Conservation (phyloP, 2,113 vertebrate species). For the Hystrix cristata region DNA sequence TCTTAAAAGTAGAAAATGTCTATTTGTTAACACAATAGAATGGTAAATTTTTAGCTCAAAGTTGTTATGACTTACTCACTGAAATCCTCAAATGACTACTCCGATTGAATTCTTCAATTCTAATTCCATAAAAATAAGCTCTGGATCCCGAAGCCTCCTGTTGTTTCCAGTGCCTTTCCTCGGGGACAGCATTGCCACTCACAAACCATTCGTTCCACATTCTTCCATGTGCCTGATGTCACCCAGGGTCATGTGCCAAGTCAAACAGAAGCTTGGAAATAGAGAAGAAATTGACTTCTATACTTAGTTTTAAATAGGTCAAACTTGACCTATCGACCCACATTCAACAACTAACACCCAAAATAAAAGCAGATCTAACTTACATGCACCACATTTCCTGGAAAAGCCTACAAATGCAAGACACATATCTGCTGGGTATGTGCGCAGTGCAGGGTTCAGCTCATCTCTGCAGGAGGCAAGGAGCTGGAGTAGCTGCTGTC, state of each 20-base stretch:
- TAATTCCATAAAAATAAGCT: neutral
- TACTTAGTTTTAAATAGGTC: neutral
- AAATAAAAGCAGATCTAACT: conserved; percentile 38
- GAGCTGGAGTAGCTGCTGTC: neutral
- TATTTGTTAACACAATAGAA: conserved; percentile 32
- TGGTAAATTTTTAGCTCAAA: neutral
- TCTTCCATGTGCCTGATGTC: neutral
- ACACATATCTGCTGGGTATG: neutral
- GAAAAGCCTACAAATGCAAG: neutral
- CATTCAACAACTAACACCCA: neutral
- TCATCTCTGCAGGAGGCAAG: neutral
- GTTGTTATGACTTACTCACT: neutral
- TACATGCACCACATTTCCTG: neutral
- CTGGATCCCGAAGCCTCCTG: neutral
- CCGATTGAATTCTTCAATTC: conserved; percentile 15
- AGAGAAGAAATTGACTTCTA: neutral
- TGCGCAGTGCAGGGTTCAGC: neutral
- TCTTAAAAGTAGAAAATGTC: neutral
- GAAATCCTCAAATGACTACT: neutral
- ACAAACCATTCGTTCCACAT: neutral
- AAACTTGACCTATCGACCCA: neutral
- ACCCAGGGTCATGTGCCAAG: neutral
- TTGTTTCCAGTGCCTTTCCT: neutral
- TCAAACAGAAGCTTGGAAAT: neutral
- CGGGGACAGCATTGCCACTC: neutral